Evolutionary conservation across 2,113 vertebrate genomes (phyloP).

Genomic region (Eupsittula cactorum): DNA sequence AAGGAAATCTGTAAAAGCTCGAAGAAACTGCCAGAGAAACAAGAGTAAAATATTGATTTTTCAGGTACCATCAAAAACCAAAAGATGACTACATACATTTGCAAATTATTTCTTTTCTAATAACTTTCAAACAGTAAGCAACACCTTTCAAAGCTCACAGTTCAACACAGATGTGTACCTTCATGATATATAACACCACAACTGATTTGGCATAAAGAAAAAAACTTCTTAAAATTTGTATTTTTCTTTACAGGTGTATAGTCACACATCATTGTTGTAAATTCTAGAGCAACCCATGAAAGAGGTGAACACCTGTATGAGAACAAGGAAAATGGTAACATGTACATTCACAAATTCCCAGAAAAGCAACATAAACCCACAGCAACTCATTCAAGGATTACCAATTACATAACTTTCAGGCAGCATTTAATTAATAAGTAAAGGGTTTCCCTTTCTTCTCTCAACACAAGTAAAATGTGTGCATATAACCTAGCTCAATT

Average conservation of each 20-base stretch:
- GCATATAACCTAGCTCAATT: not conserved
- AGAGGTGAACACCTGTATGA: not conserved
- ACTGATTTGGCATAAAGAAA: not conserved
- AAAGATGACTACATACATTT: not conserved
- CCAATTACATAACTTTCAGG: not conserved
- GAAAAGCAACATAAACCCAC: not conserved
- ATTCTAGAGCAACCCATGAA: not conserved
- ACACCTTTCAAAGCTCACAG: not conserved
- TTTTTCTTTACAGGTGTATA: not conserved
- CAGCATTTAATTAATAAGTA: not conserved
- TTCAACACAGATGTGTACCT: not conserved
- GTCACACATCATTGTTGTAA: not conserved
- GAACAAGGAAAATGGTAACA: not conserved
- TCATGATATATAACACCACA: not conserved
- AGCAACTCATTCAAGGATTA: not conserved
- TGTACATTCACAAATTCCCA: not conserved
- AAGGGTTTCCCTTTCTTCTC: not conserved
- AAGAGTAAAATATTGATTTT: not conserved
- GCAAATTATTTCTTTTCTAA: not conserved
- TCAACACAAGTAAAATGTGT: not conserved
- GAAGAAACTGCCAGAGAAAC: conserved; percentile 82
- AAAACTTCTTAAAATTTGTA: not conserved
- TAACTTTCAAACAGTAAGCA: not conserved
- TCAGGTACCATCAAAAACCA: not conserved
- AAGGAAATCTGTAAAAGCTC: conserved; percentile 94